Percentiles rank a stretch among this genome's conserved stretches.
These are phyloP conservation scores for Neogobius melanostomus DNA, from an alignment of 2,113 vertebrate species.

Conservation along the genomic window DNA sequence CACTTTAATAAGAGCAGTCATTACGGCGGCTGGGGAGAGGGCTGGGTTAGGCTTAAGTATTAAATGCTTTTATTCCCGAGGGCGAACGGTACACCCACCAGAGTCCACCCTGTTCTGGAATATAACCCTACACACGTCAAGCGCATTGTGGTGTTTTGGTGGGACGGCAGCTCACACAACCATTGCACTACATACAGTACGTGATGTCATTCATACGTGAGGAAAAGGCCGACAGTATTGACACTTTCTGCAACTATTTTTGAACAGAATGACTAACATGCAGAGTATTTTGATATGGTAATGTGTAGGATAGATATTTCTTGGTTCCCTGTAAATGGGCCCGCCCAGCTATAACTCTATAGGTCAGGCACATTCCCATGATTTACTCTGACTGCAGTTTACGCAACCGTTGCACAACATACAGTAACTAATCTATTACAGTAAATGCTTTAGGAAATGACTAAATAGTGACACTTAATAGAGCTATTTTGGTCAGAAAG, in stretches of 20 bases:
- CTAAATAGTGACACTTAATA: too few relatives aligned
- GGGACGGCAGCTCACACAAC: constrained; percentile 9
- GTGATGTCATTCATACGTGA: not conserved
- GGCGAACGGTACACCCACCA: constrained; percentile 32
- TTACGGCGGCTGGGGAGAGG: constrained; percentile 55
- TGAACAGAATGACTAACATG: not conserved
- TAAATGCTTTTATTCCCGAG: constrained; percentile 56
- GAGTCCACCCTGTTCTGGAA: constrained; percentile 25
- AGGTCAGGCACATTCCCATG: too few relatives aligned
- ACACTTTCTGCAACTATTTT: not conserved
- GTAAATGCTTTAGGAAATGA: too few relatives aligned
- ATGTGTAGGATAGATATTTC: too few relatives aligned
- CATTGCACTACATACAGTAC: constrained; percentile 7
- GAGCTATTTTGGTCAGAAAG: too few relatives aligned
- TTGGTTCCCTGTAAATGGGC: too few relatives aligned
- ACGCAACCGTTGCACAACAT: too few relatives aligned
- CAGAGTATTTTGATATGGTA: too few relatives aligned
- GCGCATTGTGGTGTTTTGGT: not conserved
- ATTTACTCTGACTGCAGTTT: too few relatives aligned
- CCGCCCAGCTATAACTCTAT: too few relatives aligned
- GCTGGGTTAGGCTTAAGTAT: constrained; percentile 50
- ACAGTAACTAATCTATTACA: too few relatives aligned
- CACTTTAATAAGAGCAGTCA: constrained; percentile 68
- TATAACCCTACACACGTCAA: not conserved
- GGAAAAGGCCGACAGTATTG: not conserved